Percentiles rank a stretch among this genome's conserved stretches.
Conservation (phyloP, 2,113 vertebrate genomes). For the Brienomyrus brachyistius region DNA sequence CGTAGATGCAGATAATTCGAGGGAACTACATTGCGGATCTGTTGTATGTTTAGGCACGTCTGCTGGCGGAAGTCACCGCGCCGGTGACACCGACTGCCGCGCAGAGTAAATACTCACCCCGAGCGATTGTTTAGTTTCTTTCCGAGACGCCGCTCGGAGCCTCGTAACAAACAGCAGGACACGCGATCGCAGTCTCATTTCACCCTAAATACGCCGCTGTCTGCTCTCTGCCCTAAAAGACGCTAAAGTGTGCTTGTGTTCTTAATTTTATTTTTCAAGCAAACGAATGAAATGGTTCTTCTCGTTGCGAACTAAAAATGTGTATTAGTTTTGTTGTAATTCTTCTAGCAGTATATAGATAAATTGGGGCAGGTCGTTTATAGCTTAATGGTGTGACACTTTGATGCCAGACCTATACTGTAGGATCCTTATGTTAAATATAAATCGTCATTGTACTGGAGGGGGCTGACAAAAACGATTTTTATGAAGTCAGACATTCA, state of each 20-base stretch:
- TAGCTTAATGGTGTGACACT: not conserved
- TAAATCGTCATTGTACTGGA: not conserved
- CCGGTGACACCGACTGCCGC: not conserved
- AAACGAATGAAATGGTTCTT: not conserved
- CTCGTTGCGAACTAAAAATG: not conserved
- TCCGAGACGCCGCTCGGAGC: not conserved
- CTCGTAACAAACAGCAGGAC: not conserved
- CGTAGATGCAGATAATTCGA: not conserved
- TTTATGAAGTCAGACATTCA: not conserved
- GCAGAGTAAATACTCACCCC: not conserved
- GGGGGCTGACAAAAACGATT: not conserved
- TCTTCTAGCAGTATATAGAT: not conserved
- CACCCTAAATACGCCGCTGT: not conserved
- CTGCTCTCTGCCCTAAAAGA: not conserved
- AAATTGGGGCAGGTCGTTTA: not conserved
- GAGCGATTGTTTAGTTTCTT: not conserved
- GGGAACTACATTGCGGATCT: not conserved
- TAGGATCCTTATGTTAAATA: not conserved
- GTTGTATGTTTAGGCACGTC: not conserved
- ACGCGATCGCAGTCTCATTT: not conserved
- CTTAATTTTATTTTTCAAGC: not conserved
- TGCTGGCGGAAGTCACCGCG: not conserved
- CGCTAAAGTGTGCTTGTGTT: not conserved
- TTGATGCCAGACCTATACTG: not conserved
- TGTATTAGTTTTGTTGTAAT: not conserved